Evolutionary conservation across 1,140 invertebrate genomes (phyloP).

Genomic region (Tetraneura akinire): DNA sequence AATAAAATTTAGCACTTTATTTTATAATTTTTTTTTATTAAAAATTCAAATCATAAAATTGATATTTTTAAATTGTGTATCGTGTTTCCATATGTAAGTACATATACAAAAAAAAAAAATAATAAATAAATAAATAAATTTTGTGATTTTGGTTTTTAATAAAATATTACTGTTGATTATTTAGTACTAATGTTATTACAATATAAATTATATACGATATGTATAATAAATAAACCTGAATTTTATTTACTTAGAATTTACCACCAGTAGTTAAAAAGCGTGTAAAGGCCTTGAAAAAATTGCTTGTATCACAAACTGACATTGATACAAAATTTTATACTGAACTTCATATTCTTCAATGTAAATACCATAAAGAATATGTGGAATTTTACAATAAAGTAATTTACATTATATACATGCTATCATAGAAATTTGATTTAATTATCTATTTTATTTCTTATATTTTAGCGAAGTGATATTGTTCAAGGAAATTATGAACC

Average conservation of each 20-base stretch:
- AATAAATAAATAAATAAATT: no score
- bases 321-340: slow-evolving; percentile 94
- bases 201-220: no score
- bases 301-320: slow-evolving; percentile 84
- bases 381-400: slow-evolving; percentile 82
- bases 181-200: not conserved
- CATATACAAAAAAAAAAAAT: no score
- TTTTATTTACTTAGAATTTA: slow-evolving; percentile 60
- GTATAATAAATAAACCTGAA: not conserved
- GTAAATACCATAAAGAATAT: slow-evolving; percentile 85
- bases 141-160: no score
- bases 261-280: slow-evolving; percentile 79
- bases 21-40: no score
- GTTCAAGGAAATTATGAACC: slow-evolving; percentile 83
- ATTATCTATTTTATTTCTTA: slow-evolving; percentile 9
- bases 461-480: slow-evolving; percentile 71
- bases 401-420: not conserved
- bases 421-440: not conserved
- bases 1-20: no score
- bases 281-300: slow-evolving; percentile 87
- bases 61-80: no score
- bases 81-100: no score
- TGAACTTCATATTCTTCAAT: slow-evolving; percentile 91
- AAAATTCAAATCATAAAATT: no score
- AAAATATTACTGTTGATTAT: no score